Evolutionary conservation across 2,113 vertebrate genomes (phyloP).

Genomic region (Bolborhynchus lineola): DNA sequence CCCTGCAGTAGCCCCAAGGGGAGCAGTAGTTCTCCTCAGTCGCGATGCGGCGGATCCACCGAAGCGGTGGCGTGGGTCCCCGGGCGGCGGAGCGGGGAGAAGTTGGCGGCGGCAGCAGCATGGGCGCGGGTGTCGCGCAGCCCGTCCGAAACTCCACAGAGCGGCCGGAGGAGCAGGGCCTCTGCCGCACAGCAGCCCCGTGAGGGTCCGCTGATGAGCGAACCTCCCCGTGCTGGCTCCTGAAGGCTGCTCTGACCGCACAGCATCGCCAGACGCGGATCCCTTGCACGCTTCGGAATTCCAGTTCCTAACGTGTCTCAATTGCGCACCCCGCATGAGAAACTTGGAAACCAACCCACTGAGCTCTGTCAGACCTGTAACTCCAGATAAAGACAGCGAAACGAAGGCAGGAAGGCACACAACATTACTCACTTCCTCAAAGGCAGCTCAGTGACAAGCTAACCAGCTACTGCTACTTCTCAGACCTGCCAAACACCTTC

Average conservation of each 20-base stretch:
- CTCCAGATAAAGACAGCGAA: not conserved
- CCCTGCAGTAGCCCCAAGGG: accelerated
- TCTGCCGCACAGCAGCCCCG: accelerated
- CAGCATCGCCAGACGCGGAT: accelerated
- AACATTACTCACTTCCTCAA: not conserved
- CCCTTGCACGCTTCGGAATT: accelerated
- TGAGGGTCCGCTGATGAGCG: accelerated
- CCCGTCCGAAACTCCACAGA: not conserved
- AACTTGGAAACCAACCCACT: not conserved
- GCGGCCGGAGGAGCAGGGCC: not conserved
- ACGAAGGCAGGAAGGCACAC: not conserved
- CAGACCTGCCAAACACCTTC: not conserved
- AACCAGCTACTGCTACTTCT: not conserved
- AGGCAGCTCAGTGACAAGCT: not conserved
- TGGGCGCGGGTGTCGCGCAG: too few relatives aligned
- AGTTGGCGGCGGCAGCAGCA: not conserved
- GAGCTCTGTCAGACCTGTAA: not conserved
- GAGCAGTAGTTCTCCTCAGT: accelerated
- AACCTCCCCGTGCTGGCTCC: not conserved
- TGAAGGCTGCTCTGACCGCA: accelerated
- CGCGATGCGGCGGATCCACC: not conserved
- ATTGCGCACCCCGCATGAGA: not conserved
- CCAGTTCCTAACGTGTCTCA: not conserved
- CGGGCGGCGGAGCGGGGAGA: not conserved
- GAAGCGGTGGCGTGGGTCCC: not conserved